These are phyloP conservation scores for Myotis myotis DNA, from an alignment of 2,797 vertebrate genomes.

Conservation along the genomic window DNA sequence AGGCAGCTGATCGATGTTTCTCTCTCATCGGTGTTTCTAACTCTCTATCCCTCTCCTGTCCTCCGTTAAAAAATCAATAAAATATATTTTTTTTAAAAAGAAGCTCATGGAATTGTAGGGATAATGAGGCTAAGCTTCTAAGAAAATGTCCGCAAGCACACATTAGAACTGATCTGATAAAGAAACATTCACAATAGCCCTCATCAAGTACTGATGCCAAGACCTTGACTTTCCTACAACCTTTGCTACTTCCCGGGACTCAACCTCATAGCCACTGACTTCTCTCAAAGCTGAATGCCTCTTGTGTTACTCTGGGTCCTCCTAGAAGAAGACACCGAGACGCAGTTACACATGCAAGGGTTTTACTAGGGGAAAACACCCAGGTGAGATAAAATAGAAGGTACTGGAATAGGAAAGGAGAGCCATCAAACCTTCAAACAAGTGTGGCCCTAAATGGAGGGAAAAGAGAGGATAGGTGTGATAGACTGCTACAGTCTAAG, in stretches of 20 bases:
- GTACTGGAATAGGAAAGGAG: not conserved
- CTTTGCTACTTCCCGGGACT: not conserved
- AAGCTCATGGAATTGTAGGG: not conserved
- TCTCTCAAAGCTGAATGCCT: not conserved
- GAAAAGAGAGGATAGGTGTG: not conserved
- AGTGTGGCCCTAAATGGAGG: not conserved
- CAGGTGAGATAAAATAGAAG: not conserved
- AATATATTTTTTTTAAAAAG: no score
- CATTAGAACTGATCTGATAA: not conserved
- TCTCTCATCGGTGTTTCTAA: no score
- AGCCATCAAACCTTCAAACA: not conserved
- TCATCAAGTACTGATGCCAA: not conserved
- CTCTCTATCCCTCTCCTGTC: no score
- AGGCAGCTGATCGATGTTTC: no score
- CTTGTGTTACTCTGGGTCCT: not conserved
- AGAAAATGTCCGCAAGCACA: not conserved
- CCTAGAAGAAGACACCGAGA: not conserved
- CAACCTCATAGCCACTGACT: not conserved
- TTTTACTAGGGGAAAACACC: not conserved
- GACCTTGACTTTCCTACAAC: not conserved
- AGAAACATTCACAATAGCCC: not conserved
- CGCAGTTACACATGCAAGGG: not conserved
- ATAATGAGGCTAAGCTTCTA: not conserved
- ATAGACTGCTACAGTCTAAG: not conserved
- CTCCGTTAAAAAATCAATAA: no score